These are phyloP conservation scores for Trachelus stipa DNA, from an alignment of 2,888 invertebrate species.

Conservation along the genomic window DNA sequence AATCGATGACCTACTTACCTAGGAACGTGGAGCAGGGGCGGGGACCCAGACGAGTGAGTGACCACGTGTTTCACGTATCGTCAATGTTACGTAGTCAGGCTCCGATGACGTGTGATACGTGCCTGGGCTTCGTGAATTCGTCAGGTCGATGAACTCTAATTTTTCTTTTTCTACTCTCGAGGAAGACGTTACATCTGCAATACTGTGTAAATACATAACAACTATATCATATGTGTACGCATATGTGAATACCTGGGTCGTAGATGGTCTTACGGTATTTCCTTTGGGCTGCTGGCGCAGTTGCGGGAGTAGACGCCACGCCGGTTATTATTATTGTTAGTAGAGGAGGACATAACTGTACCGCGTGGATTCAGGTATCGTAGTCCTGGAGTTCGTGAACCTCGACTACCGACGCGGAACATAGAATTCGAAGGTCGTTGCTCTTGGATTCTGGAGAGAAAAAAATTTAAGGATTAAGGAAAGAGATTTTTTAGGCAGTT, in stretches of 20 bases:
- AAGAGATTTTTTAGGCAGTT: not conserved
- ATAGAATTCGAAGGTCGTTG: conserved; percentile 51
- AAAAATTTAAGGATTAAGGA: too few relatives aligned
- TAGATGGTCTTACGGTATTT: conserved; percentile 50
- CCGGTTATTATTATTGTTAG: not conserved
- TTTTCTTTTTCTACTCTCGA: not conserved
- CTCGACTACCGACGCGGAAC: conserved; percentile 33
- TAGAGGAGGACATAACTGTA: conserved; percentile 48
- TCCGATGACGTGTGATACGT: not conserved
- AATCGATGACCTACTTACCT: conserved; percentile 5
- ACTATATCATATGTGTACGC: not conserved
- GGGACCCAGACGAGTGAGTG: not conserved
- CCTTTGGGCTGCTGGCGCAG: conserved; percentile 28
- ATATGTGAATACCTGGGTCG: not conserved
- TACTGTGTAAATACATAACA: not conserved
- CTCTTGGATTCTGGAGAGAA: conserved; percentile 27
- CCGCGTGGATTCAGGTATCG: conserved; percentile 42
- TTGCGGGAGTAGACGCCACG: not conserved
- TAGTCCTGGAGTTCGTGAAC: conserved; percentile 47
- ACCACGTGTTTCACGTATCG: not conserved
- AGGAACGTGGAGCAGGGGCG: not conserved
- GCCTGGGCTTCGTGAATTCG: not conserved
- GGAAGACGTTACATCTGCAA: not conserved
- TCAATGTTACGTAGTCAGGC: not conserved
- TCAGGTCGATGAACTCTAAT: not conserved